Evolutionary conservation across 30 jellyfish, hydroid and myxozoan species (phyloP), one percentile per base, ranked within the genome.

Genomic region (Turritopsis dohrnii): DNA sequence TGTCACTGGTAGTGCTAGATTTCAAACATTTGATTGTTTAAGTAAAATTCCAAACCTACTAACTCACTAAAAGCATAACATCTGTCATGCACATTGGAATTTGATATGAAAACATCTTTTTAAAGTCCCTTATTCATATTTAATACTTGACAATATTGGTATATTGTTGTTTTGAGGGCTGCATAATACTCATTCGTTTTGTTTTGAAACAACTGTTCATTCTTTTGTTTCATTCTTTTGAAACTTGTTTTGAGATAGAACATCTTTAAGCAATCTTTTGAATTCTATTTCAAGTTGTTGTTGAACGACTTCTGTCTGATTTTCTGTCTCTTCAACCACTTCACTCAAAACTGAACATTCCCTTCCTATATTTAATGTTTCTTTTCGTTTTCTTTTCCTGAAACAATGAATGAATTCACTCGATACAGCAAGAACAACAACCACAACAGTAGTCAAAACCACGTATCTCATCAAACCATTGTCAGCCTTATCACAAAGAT

Each of bases 401-500:
- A 69, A 69, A 19, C 9, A 23, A 7, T 69, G 1, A 8, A n/a
- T n/a, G 23, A 69, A 16, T 21, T 69, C 77, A 19, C 28, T 27
- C 9, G 19, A 7, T 0, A 69, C 19, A 69, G 31, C 77, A 23
- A 27, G 17, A 23, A 27, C 8, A n/a, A 69, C 19, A 69, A 69
- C 17, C 77, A 69, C 4, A 8, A 9, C 77, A 69, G 30, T 27
- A 0, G 30, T 0, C 19, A 69, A 7, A 69, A 27, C 16, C 22
- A 19, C 19, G 30, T n/a, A 69, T 27, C 9, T n/a, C 77, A 69
- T n/a, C 77, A 69, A 69, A 69, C 77, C 77, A 23, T 27, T 69
- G 77, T 69, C 77, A 8, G 77, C 8, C 8, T 69, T 23, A 69
- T 69, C 77, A 21, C 9, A 69, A 69, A 69, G 28, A 69, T 69